phyloP scores from a whole-genome alignment of 1,140 invertebrate genomes.

The Drosophila ercepeae region DNA sequence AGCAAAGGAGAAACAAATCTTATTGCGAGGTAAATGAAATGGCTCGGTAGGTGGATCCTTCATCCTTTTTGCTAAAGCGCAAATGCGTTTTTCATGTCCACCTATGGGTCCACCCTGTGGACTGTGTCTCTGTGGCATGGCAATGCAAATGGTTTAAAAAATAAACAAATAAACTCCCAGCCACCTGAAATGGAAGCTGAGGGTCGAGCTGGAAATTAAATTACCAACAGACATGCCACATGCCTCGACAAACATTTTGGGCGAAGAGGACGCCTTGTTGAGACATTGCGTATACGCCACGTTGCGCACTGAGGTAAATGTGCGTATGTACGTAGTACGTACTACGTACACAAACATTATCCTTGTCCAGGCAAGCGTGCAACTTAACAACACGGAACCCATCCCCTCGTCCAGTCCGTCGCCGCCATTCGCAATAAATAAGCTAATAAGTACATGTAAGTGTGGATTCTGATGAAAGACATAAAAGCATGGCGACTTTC shows the following conservation, averaged over 20 bases:
- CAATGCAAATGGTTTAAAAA: slow-evolving; percentile 27
- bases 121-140: background rate
- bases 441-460: slow-evolving; percentile 57
- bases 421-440: slow-evolving; percentile 11
- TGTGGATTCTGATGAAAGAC: slow-evolving; percentile 39
- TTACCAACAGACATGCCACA: slow-evolving; percentile 37
- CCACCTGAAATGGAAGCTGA: background rate
- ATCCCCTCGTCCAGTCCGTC: background rate
- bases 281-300: slow-evolving; percentile 71
- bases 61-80: slow-evolving; percentile 3
- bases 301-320: slow-evolving; percentile 69
- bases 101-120: slow-evolving; percentile 29
- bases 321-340: no score
- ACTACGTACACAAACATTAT: slow-evolving; percentile 47
- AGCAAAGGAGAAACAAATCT: slow-evolving; percentile 26
- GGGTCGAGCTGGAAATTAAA: slow-evolving; percentile 48
- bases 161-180: slow-evolving; percentile 8
- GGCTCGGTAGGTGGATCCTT: background rate
- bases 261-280: slow-evolving; percentile 19
- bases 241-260: slow-evolving; percentile 17
- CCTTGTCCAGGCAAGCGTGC: slow-evolving; percentile 64
- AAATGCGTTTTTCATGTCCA: slow-evolving; percentile 46
- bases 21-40: slow-evolving; percentile 4
- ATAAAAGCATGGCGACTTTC: slow-evolving; percentile 35
- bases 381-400: slow-evolving; percentile 30